Base-by-base conservation (phyloP, 2,888 invertebrate genomes). In the Magallana nippona region DNA sequence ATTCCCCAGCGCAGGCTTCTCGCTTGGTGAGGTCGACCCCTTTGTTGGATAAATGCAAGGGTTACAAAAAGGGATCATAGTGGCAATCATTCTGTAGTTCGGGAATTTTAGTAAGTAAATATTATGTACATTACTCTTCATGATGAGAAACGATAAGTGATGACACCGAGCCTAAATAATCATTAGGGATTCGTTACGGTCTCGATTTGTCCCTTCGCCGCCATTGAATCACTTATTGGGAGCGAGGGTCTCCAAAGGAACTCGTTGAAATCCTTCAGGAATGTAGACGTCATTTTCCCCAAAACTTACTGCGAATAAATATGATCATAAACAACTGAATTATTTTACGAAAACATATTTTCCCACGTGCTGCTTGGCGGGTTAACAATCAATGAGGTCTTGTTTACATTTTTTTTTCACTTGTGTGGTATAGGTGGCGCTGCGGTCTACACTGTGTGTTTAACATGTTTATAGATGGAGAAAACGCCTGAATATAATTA, bases 181-280 rank as follows among this genome's bases (percentile, higher is more conserved):
- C 13, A 22, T 22, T 22, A 71, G 71, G 71, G 71, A 71, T 71
- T 71, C 32, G n/a, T 60, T 27, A 13, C 27, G 27, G 15, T 17
- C 27, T 71, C 32, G 56, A 15, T 79, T 57, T 27, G 79, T 79
- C 79, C 79, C 79, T 79, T 79, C 56, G 79, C 56, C 79, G 79
- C 79, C 79, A 79, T 79, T 57, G 71, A 15, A 56, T 22, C 55
- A 79, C 79, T 79, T 79, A 79, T 56, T 79, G 79, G 79, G 79
- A 79, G 57, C 79, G 79, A 79, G 79, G 79, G 79, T 71, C 71
- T 60, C 55, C 15, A 82, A 63, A 55, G 81, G 55, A 82, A 44
- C 27, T 71, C 19, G 13, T 13, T 15, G 32, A 71, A 71, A 71
- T 27, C 71, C 71, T 32, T 8, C 17, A 60, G 1, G 60, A 2